These are phyloP conservation scores for Pimpla rufipes DNA, from an alignment of 2,888 invertebrate genomes.

Conservation along the genomic window DNA sequence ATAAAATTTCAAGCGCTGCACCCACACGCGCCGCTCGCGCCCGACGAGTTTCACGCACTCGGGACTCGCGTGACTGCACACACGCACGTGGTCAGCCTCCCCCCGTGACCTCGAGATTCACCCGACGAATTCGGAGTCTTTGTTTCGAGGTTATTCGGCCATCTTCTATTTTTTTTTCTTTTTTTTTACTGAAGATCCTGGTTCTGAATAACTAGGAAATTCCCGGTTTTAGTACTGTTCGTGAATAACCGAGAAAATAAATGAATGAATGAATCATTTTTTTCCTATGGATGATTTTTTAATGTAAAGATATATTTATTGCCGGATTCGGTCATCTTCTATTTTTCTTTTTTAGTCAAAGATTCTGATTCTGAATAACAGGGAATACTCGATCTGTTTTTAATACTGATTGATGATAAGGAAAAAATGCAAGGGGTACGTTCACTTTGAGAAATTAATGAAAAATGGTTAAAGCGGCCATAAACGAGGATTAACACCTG, in stretches of 20 bases:
- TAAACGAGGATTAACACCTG: background rate
- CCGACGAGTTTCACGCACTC: conserved; percentile 52
- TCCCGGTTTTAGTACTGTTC: background rate
- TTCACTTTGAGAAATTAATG: no score
- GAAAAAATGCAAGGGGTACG: no score
- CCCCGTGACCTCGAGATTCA: conserved; percentile 46
- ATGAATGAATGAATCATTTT: no score
- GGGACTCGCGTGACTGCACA: conserved; percentile 51
- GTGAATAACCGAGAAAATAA: no score
- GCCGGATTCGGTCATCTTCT: no score
- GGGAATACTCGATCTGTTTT: no score
- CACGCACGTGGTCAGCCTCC: conserved; percentile 47
- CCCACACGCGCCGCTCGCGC: conserved; percentile 38
- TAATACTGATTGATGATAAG: no score
- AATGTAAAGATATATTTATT: no score
- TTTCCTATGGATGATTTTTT: no score
- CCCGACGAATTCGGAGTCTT: conserved; percentile 28
- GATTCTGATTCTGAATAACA: no score
- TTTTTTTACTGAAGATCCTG: background rate
- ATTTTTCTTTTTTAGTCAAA: no score
- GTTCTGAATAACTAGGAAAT: background rate
- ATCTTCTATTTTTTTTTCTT: background rate
- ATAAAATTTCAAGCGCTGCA: conserved; percentile 66
- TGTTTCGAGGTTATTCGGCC: conserved; percentile 41
- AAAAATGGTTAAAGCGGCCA: no score